Base-by-base conservation (phyloP, 1,140 invertebrate genomes). In the Popillia japonica region DNA sequence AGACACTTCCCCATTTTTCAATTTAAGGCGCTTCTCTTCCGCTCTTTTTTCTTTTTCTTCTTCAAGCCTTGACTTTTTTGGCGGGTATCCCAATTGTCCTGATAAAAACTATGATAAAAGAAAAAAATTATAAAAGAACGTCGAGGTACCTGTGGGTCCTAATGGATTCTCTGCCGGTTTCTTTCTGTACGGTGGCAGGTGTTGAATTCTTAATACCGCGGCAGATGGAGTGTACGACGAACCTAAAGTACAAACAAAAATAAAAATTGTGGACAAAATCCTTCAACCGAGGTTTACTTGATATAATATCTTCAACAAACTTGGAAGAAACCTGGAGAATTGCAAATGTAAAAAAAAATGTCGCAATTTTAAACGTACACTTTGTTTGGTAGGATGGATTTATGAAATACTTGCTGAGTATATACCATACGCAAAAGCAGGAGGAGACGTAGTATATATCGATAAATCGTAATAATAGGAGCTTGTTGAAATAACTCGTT, bases 161-260 rank as follows among this genome's bases (percentile, higher is more conserved):
- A 86, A 83, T 41, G 81, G 80, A 72, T 84, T 84, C 14, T 72
- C 72, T 64, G 80, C 59, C 10, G 23, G 80, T 75, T 79, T 81
- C 81, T 88, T 89, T 40, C 82, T 82, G 72, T 83, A 82, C 17
- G 84, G 86, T 40, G 87, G 87, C 48, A 92, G 79, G 80, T 89
- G 87, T 82, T 86, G 86, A 22, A 92, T 83, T 78, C 87, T 87
- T 61, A 92, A 85, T 78, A 87, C 84, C 27, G 86, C 86, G 0
- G 89, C 88, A 73, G 85, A 82, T n/a, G 91, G 91, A 3, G 89
- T 90, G 80, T 90, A 92, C 40, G 80, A 80, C 34, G 85, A 77
- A n/a, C 86, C 86, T 86, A 59, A 72, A 81, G 74, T 72, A 74
- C 3, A 74, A 23, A 74, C 3, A 74, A 23, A 2, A 48, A 48